A percentile compares a stretch with the other conserved stretches of the same genome.
Conservation (phyloP, 2,888 invertebrate genomes). For the Anaspis maculata region DNA sequence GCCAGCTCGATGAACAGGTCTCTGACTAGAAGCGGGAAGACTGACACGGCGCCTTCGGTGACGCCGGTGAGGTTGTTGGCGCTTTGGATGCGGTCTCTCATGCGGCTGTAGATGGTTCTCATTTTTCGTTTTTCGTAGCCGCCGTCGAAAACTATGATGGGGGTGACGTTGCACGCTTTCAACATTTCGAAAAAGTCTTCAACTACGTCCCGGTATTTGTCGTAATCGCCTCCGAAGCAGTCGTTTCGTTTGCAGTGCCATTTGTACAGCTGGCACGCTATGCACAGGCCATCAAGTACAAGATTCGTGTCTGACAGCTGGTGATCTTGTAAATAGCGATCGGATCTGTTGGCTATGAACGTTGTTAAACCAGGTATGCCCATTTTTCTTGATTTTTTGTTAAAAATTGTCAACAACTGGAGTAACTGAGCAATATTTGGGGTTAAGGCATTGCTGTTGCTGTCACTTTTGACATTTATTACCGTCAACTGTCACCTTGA, state of each 20-base stretch:
- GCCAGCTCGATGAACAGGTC: constrained; percentile 69
- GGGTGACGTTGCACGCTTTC: constrained; percentile 58
- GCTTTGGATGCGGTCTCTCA: constrained; percentile 23
- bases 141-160: constrained; percentile 71
- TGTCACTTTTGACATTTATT: too few relatives aligned
- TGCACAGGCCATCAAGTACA: constrained; percentile 73
- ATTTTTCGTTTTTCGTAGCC: constrained; percentile 47
- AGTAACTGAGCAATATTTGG: too few relatives aligned
- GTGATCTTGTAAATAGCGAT: constrained; percentile 54
- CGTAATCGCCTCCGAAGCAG: constrained; percentile 82
- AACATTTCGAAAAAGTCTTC: constrained; percentile 62
- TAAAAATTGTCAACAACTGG: too few relatives aligned
- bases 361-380: constrained; percentile 81
- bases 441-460: too few relatives aligned
- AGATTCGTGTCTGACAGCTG: constrained; percentile 60
- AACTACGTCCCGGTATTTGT: constrained; percentile 59
- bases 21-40: constrained; percentile 69
- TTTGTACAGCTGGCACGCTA: constrained; percentile 63
- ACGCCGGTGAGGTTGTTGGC: constrained; percentile 47
- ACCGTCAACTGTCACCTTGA: too few relatives aligned
- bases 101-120: constrained; percentile 23
- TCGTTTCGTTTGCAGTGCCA: constrained; percentile 53
- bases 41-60: constrained; percentile 47
- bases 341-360: constrained; percentile 59
- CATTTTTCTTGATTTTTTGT: too few relatives aligned